Conservation (phyloP, 2,888 invertebrate genomes). For the Euphydryas editha region DNA sequence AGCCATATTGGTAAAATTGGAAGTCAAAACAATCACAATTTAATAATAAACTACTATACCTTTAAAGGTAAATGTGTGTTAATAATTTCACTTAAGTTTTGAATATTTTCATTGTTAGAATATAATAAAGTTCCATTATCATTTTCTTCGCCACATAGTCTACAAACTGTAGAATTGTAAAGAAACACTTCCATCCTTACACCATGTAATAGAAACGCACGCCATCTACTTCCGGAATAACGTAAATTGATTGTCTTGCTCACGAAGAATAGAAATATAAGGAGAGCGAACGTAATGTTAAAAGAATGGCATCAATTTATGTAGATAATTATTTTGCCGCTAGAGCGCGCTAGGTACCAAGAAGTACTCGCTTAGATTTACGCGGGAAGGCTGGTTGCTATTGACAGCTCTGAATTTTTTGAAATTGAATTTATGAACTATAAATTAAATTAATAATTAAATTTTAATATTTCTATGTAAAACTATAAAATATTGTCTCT, state of each 20-base stretch:
- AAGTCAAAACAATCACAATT: conserved; percentile 79
- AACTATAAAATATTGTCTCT: too few species aligned
- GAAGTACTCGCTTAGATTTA: too few species aligned
- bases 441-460: too few species aligned
- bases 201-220: conserved; percentile 45
- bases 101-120: conserved; percentile 81
- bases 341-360: too few species aligned
- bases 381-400: too few species aligned
- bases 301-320: too few species aligned
- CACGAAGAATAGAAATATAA: too few species aligned
- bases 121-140: conserved; percentile 87
- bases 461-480: too few species aligned
- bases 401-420: too few species aligned
- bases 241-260: background rate
- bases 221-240: conserved; percentile 70
- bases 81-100: conserved; percentile 85
- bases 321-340: too few species aligned
- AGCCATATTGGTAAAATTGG: conserved; percentile 67
- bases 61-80: conserved; percentile 90
- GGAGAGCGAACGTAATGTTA: too few species aligned
- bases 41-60: conserved; percentile 76
- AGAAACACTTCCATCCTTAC: conserved; percentile 80
- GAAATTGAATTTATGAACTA: too few species aligned
- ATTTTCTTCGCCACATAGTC: conserved; percentile 90
- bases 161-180: conserved; percentile 88